Conservation (phyloP, 2,888 invertebrate genomes). For the Xylocampa areola region DNA sequence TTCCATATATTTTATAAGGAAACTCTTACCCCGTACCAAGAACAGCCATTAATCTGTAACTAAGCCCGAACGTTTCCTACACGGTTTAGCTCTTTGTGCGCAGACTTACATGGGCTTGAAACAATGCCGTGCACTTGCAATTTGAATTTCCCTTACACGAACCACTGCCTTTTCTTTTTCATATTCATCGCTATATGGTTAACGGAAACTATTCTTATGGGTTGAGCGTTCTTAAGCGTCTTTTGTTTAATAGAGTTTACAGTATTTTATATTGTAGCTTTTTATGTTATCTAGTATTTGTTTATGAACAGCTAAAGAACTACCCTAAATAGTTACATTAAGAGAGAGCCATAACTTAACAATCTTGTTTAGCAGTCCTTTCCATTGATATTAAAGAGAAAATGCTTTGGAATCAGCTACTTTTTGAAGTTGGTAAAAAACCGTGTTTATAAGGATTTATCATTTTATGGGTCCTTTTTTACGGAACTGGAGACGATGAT, state of each 20-base stretch:
- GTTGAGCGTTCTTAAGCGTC: conserved; percentile 17
- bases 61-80: conserved; percentile 69
- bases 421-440: too few relatives aligned
- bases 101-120: conserved; percentile 66
- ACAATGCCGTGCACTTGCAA: conserved; percentile 77
- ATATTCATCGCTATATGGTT: conserved; percentile 70
- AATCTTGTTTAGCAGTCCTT: too few relatives aligned
- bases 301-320: too few relatives aligned
- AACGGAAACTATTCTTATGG: conserved; percentile 56
- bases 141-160: conserved; percentile 75
- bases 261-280: too few relatives aligned
- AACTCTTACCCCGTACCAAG: conserved; percentile 53
- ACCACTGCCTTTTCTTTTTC: conserved; percentile 69
- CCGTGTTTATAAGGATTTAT: too few relatives aligned
- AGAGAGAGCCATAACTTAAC: too few relatives aligned
- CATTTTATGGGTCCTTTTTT: too few relatives aligned
- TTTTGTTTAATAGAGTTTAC: conserved; percentile 13
- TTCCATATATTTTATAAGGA: conserved; percentile 46
- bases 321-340: too few relatives aligned
- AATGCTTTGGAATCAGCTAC: too few relatives aligned
- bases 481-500: too few relatives aligned
- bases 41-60: conserved; percentile 72
- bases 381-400: too few relatives aligned
- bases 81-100: conserved; percentile 75
- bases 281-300: too few relatives aligned